Conservation (phyloP, 2,113 vertebrate genomes). For the Procapra przewalskii region DNA sequence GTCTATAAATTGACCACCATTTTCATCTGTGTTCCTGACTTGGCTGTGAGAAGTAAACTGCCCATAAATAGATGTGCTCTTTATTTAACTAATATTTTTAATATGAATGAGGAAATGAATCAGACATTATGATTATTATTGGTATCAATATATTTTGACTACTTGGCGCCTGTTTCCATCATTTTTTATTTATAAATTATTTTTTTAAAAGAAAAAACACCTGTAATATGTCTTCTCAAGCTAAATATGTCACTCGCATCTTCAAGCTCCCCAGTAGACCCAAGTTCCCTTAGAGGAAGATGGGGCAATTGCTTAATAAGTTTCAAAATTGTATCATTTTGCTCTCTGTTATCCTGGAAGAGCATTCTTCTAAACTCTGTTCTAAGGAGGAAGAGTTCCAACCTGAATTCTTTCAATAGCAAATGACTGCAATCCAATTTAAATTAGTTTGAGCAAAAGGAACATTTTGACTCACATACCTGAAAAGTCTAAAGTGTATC, state of each 20-base stretch:
- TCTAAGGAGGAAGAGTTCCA: neutral
- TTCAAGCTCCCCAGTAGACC: neutral
- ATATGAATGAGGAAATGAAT: neutral
- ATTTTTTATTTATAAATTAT: neutral
- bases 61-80: neutral
- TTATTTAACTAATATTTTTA: neutral
- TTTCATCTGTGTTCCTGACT: neutral
- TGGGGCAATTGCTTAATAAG: neutral
- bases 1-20: neutral
- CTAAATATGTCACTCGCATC: neutral
- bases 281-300: neutral
- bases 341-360: neutral
- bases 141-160: neutral
- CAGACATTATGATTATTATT: neutral
- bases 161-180: neutral
- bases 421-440: neutral
- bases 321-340: neutral
- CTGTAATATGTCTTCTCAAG: neutral
- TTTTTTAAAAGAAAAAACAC: neutral
- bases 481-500: neutral
- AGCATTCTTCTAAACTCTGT: neutral
- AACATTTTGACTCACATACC: neutral
- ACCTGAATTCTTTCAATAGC: neutral
- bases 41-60: neutral
- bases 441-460: neutral